These are phyloP conservation scores for Sciaenops ocellatus DNA, from an alignment of 2,797 vertebrate species.

Conservation along the genomic window DNA sequence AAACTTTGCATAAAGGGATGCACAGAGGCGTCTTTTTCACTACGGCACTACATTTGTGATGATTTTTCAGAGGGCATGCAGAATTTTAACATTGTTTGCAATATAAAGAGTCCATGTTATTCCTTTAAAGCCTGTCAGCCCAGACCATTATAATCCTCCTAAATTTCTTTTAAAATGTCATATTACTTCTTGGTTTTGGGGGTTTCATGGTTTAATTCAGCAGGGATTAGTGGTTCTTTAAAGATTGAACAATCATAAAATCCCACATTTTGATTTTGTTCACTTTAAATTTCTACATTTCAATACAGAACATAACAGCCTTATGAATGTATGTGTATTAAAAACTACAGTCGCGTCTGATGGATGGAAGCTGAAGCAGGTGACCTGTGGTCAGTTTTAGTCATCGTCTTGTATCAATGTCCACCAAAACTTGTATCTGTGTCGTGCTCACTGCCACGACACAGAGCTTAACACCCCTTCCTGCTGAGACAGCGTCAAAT, in stretches of 20 bases:
- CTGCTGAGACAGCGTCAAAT: slow-evolving; percentile 40
- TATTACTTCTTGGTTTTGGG: slow-evolving; percentile 14
- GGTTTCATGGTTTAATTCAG: slow-evolving; percentile 29
- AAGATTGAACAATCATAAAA: slow-evolving; percentile 22
- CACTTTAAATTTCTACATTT: neutral
- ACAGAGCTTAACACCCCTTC: slow-evolving; percentile 35
- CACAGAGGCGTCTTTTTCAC: slow-evolving; percentile 1
- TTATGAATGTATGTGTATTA: neutral
- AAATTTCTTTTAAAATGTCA: slow-evolving; percentile 37
- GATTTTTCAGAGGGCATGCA: neutral
- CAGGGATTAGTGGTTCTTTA: slow-evolving; percentile 14
- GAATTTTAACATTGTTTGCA: slow-evolving; percentile 1
- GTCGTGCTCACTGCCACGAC: neutral
- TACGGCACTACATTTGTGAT: neutral
- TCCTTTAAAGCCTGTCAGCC: slow-evolving; percentile 30
- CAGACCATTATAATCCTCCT: slow-evolving; percentile 45
- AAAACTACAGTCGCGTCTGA: neutral
- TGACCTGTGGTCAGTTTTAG: neutral
- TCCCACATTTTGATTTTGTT: slow-evolving; percentile 1
- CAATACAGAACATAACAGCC: neutral
- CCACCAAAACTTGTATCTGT: slow-evolving; percentile 17
- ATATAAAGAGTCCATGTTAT: slow-evolving; percentile 10
- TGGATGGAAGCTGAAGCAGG: neutral
- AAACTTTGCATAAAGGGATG: slow-evolving; percentile 28
- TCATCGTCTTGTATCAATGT: neutral